Evolutionary conservation across 2,113 vertebrate genomes (phyloP), one percentile per base, ranked within the genome.

Genomic region (Hepsetus odoe): DNA sequence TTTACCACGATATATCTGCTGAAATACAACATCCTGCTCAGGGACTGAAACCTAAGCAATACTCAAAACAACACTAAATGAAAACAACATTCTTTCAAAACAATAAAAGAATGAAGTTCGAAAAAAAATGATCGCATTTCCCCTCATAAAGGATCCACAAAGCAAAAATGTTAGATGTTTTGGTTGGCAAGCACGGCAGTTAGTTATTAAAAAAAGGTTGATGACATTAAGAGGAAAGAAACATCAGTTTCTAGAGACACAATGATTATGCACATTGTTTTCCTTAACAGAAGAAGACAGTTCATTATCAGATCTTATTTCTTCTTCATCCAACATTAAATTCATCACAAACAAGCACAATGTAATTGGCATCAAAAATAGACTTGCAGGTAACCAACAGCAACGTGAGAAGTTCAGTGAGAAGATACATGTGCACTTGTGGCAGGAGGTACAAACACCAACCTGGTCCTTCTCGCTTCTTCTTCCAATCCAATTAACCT

Each of bases 341-440:
- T 62, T 68, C 51, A 84, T 62, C 67, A 88, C 76, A 89, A 90
- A 90, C 87, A 87, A 82, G 85, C 76, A 73, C 85, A 74, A 83
- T 80, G 86, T 89, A 86, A 90, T 82, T 85, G 86, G 86, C 82
- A 86, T 87, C 84, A 89, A 88, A 88, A 89, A 77, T 70, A 85
- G 87, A 83, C 84, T 79, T 78, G 77, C 79, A 87, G 86, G 91
- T 93, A 89, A 90, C 91, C 90, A 91, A 91, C 89, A 81, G 91
- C 89, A 93, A 92, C 91, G 77, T 78, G 75, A 85, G 85, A 87
- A 87, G 32, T 13, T 65, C 69, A 20, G 56, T 8, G 11, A n/a
- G 32, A 22, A 33, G 53, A 38, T 46, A 66, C 32, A 59, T 62
- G 56, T 40, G 76, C 68, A 72, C 49, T 40, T 40, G 72, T 82